Evolutionary conservation across 2,113 vertebrate genomes (phyloP), one percentile per base, ranked within the genome.

Genomic region (Pachycephala philippinensis): DNA sequence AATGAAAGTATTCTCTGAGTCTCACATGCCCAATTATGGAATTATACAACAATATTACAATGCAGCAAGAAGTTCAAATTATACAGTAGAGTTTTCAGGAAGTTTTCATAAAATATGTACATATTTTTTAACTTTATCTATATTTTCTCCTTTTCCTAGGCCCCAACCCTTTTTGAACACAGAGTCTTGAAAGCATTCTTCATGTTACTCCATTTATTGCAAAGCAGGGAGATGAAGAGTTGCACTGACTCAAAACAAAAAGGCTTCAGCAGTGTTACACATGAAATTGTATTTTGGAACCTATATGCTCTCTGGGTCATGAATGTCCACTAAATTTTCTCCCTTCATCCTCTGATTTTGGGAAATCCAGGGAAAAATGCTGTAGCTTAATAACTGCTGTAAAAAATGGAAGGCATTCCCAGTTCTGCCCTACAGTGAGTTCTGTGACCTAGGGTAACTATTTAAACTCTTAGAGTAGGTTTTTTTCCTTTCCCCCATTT

Each of bases 401-500:
- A 49, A 79, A 61, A 82, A 80, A 52, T 24, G 3, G 9, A 83
- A 85, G 10, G 2, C 30, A 42, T 70, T 93, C 12, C 3, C 11
- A 22, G 15, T n/a, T 85, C 57, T 95, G 16, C 15, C 47, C 6
- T 45, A 14, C 9, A 11, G 5, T 31, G 70, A 39, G 22, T 18
- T 78, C 42, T 66, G 45, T 45, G 15, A 86, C 17, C 10, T 74
- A 61, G 4, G 15, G 6, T 21, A 70, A 37, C 15, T 72, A 13
- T 49, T 88, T 66, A 54, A 68, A 68, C 4, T 53, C 9, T 21
- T 13, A 68, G 37, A n/a, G 5, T 15, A 35, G 6, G 2, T 17
- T 22, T 39, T 60, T 49, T 53, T 50, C n/a, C 7, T 6, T 15
- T 4, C 2, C 12, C 2, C 2, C 2, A 2, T 22, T 24, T 47